Conservation (phyloP, 2,113 vertebrate species). For the Hippoglossus stenolepis region DNA sequence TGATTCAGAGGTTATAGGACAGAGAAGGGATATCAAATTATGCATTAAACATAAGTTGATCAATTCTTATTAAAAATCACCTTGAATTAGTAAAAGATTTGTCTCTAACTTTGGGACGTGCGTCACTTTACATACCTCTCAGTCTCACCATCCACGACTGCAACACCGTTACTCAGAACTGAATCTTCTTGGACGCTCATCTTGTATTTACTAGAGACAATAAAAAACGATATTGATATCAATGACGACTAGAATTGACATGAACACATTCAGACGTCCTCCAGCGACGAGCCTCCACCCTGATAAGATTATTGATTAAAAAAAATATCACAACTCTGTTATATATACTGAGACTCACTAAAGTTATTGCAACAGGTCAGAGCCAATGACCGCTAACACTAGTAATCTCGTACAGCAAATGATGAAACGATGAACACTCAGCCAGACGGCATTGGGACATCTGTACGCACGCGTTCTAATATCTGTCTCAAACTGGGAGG, state of each 20-base stretch:
- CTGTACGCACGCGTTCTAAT: not conserved
- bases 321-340: not conserved
- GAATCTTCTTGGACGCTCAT: conserved; percentile 45
- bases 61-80: no score
- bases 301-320: conserved; percentile 9
- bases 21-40: not conserved
- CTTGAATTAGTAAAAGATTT: not conserved
- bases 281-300: not conserved
- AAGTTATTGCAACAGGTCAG: conserved; percentile 60
- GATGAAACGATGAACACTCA: conserved; percentile 47
- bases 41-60: not conserved
- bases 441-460: conserved; percentile 49
- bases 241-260: not conserved
- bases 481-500: not conserved
- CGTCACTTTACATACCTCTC: conserved; percentile 63
- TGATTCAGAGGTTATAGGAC: not conserved
- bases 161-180: conserved; percentile 16
- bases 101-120: not conserved
- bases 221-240: not conserved
- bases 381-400: not conserved
- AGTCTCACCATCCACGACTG: conserved; percentile 21
- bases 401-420: conserved; percentile 23
- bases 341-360: conserved; percentile 56
- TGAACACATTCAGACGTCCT: not conserved
- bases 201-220: conserved; percentile 42